Conservation (phyloP, 2,797 vertebrate species). For the Austrolebias charrua region DNA sequence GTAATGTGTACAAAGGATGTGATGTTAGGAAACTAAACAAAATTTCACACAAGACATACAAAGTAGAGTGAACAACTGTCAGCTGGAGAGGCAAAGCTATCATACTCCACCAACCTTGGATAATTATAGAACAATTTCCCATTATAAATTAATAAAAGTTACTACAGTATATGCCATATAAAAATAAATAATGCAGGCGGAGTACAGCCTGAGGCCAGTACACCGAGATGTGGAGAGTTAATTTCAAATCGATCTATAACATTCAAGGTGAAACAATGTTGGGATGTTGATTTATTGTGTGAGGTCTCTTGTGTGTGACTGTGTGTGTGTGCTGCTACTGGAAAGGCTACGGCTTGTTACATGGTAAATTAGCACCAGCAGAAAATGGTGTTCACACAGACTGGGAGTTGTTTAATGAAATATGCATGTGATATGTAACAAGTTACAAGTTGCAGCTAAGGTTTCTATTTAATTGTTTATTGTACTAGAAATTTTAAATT, state of each 20-base stretch:
- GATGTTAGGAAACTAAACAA: not conserved
- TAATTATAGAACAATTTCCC: slow-evolving; percentile 42
- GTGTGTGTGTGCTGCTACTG: slow-evolving; percentile 21
- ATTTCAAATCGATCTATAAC: slow-evolving; percentile 50
- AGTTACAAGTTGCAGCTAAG: slow-evolving; percentile 53
- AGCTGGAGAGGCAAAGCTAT: slow-evolving; percentile 12
- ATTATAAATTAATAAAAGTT: slow-evolving; percentile 45
- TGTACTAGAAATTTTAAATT: too few species aligned
- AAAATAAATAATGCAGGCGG: slow-evolving; percentile 32
- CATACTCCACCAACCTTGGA: slow-evolving; percentile 22
- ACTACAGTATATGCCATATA: slow-evolving; percentile 26
- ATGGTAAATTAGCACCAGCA: slow-evolving; percentile 30
- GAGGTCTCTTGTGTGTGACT: slow-evolving; percentile 2
- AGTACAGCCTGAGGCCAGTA: slow-evolving; percentile 24
- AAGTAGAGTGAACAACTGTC: slow-evolving; percentile 12
- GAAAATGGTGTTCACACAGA: slow-evolving; percentile 33
- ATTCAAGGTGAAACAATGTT: slow-evolving; percentile 67
- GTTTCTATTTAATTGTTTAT: too few species aligned
- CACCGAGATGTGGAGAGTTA: slow-evolving; percentile 30
- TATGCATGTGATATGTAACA: slow-evolving; percentile 51
- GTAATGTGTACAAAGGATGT: too few species aligned
- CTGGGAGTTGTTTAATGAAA: slow-evolving; percentile 45
- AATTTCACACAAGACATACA: not conserved
- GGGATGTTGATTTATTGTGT: slow-evolving; percentile 50
- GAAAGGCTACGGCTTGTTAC: slow-evolving; percentile 29